Base-by-base conservation (phyloP, 1,140 invertebrate genomes). In the Akabosia matsudoensis region DNA sequence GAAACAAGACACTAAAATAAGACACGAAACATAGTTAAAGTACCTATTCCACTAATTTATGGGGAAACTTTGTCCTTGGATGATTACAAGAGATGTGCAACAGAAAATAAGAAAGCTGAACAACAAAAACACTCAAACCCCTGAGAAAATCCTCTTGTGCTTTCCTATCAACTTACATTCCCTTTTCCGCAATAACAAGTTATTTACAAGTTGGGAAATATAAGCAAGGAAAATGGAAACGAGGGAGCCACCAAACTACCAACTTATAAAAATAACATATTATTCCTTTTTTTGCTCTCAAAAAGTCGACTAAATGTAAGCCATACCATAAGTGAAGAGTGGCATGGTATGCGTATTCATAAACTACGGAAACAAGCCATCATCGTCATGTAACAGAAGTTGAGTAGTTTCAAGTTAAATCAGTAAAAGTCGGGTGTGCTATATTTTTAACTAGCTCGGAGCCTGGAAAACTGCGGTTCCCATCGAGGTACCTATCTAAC, bases 21-120 rank as follows among this genome's bases (percentile, higher is more conserved):
- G 10, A 56, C 4, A 56, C 10, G 7, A 67, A 30, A 2, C 61
- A 16, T 28, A 30, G n/a, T 31, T 30, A 24, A 67, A 67, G 24
- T 67, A 67, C 61, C 61, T 67, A 67, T 67, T 67, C 1, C 26
- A 14, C 61, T 30, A 67, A 67, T 67, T 67, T 67, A 67, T 67
- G 22, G 31, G 61, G 1, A 67, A 67, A 67, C 3, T 67, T 67
- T 67, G 54, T 67, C 61, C 22, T 7, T 67, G 61, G 26, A 67
- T 67, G 26, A 67, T 31, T 67, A 67, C 61, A 2, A 61, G 28
- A 67, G 28, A 56, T n/a, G 24, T 56, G 54, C 61, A 67, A 67
- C 61, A 67, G 61, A 28, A 67, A 31, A n/a, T n/a, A n/a, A n/a
- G n/a, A n/a, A n/a, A n/a, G n/a, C n/a, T n/a, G n/a, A 67, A 67